A percentile compares a stretch with the other conserved stretches of the same genome.
Conservation (phyloP, 2,797 vertebrate genomes). For the Sebastolobus alascanus region DNA sequence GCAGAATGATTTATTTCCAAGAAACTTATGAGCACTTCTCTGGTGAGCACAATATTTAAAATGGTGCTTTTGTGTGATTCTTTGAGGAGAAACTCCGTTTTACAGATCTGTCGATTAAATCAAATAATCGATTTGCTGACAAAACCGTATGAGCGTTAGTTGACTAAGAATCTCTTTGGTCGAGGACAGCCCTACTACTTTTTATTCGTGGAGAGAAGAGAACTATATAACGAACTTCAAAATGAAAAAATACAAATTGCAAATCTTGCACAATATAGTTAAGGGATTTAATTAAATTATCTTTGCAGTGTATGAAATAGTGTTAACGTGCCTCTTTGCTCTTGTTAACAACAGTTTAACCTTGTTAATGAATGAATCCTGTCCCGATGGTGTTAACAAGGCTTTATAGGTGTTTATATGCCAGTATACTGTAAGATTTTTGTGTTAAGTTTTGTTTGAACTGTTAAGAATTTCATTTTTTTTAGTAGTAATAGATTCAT, state of each 20-base stretch:
- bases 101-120: too few species aligned
- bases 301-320: not conserved
- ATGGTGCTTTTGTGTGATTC: too few species aligned
- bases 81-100: too few species aligned
- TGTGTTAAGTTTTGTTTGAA: not conserved
- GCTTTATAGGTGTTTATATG: not conserved
- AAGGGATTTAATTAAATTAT: not conserved
- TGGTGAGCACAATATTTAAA: accelerated
- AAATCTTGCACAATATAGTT: not conserved
- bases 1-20: too few species aligned
- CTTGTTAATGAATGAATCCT: not conserved
- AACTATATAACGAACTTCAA: not conserved
- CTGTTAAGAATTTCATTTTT: not conserved
- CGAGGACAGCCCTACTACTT: accelerated
- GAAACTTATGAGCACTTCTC: too few species aligned
- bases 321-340: not conserved
- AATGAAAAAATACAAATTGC: not conserved
- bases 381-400: not conserved
- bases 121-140: accelerated
- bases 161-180: too few species aligned
- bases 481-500: not conserved
- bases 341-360: not conserved
- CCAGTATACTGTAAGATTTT: not conserved
- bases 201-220: not conserved
- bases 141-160: too few species aligned